These are phyloP conservation scores for Chymomyza fuscimana DNA, from an alignment of 2,888 invertebrate species.

Conservation along the genomic window DNA sequence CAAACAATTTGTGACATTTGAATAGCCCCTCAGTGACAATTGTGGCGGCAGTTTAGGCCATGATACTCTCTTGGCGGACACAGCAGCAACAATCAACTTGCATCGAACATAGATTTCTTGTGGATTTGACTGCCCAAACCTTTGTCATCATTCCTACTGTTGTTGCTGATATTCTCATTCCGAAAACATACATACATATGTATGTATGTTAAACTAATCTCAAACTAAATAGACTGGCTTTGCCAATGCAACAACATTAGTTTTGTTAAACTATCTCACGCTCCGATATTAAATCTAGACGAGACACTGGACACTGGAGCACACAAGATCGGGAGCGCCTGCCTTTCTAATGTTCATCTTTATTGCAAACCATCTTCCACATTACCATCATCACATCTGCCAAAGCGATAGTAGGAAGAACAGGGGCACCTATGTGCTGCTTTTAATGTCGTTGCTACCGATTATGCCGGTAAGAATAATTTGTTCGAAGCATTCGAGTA, in stretches of 20 bases:
- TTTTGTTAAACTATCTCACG: conserved; percentile 68
- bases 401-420: conserved; percentile 12
- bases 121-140: not conserved
- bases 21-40: conserved; percentile 74
- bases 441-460: conserved; percentile 31
- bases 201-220: not conserved
- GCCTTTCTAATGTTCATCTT: conserved; percentile 75
- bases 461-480: conserved; percentile 76
- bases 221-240: not conserved
- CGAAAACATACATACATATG: not conserved
- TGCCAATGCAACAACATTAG: conserved; percentile 8
- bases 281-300: conserved; percentile 73
- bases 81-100: conserved; percentile 33
- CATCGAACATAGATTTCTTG: conserved; percentile 27
- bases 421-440: conserved; percentile 21
- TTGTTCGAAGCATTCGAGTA: conserved; percentile 44
- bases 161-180: not conserved
- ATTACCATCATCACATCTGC: conserved; percentile 15
- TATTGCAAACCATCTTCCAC: conserved; percentile 39
- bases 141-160: not conserved
- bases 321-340: conserved; percentile 63
- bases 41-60: conserved; percentile 58
- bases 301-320: conserved; percentile 3
- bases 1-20: conserved; percentile 78
- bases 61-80: not conserved